phyloP scores from a whole-genome alignment of 1,140 invertebrate species.

The Pogonognathellus flavescens region DNA sequence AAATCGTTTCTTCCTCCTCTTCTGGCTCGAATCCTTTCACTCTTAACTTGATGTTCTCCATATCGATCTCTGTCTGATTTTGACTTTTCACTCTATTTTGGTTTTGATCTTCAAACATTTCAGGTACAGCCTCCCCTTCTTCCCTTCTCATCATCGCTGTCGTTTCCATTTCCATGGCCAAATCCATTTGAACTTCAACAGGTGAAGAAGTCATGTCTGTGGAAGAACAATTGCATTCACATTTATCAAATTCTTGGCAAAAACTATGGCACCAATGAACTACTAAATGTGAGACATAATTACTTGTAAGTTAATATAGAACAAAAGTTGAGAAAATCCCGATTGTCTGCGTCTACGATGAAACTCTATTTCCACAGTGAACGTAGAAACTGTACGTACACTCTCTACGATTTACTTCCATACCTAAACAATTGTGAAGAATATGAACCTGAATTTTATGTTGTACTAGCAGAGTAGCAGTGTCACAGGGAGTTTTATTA shows the following conservation, averaged over 20 bases:
- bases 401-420: no score
- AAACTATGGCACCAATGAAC: background rate
- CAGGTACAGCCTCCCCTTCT: background rate
- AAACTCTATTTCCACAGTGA: no score
- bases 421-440: no score
- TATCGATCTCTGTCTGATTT: constrained; percentile 37
- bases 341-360: no score
- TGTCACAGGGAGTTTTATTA: no score
- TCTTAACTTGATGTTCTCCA: constrained; percentile 30
- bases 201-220: constrained; percentile 13
- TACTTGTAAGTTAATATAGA: no score
- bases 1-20: constrained; percentile 25
- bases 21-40: background rate
- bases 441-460: no score
- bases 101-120: constrained; percentile 56
- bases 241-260: constrained; percentile 36
- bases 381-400: no score
- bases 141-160: background rate
- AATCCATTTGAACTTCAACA: constrained; percentile 19
- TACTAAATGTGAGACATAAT: no score
- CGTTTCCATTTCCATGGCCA: background rate
- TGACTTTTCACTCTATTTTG: constrained; percentile 54
- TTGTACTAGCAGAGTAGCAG: no score
- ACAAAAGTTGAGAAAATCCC: no score
- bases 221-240: background rate